Conservation (phyloP, 2,113 vertebrate genomes). For the Labeo catla region DNA sequence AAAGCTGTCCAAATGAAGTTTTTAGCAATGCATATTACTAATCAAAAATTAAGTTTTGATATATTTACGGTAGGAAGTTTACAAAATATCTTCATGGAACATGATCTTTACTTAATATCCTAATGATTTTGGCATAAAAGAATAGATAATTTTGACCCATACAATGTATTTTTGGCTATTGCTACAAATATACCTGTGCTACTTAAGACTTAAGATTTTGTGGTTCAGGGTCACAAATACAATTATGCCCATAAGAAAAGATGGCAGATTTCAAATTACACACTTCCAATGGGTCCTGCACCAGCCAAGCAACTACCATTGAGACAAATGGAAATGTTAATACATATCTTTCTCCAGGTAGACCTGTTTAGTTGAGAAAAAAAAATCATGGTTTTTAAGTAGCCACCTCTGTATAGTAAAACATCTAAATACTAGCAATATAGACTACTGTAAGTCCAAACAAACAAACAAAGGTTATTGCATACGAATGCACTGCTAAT, state of each 20-base stretch:
- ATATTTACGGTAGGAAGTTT: too few species aligned
- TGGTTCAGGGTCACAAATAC: not conserved
- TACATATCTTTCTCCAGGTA: not conserved
- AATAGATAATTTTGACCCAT: too few species aligned
- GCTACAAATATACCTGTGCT: too few species aligned
- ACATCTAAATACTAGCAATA: not conserved
- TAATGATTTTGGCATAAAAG: too few species aligned
- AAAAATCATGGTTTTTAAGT: not conserved
- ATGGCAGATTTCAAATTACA: not conserved
- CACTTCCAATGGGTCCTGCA: not conserved
- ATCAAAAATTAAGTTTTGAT: too few species aligned
- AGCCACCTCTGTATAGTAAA: not conserved
- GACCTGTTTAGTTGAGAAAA: not conserved
- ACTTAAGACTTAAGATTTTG: too few species aligned
- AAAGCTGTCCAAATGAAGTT: too few species aligned
- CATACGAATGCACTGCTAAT: not conserved
- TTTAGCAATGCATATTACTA: too few species aligned
- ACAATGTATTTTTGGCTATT: too few species aligned
- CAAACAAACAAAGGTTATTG: not conserved
- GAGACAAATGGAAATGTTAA: not conserved
- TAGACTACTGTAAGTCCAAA: not conserved
- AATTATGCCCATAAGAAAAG: not conserved
- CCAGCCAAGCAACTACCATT: not conserved
- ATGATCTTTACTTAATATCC: too few species aligned
- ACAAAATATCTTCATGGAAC: too few species aligned